Conservation (phyloP, 2,113 vertebrate genomes). For the Hydrochoerus hydrochaeris region DNA sequence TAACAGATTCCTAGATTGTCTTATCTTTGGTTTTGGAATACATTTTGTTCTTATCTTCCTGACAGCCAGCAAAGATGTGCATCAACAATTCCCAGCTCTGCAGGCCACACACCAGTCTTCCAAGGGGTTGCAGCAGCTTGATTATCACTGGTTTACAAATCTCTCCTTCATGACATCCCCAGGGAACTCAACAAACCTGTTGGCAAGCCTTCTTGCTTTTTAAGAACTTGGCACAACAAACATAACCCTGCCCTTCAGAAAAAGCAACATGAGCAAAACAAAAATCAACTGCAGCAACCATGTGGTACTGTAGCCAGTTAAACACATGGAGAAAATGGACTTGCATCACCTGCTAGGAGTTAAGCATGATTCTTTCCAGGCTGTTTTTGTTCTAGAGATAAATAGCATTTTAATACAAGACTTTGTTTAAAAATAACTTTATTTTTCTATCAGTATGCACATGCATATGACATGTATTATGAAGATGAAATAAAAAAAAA, state of each 20-base stretch:
- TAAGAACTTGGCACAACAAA: slow-evolving; percentile 52
- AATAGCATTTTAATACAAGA: neutral
- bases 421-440: slow-evolving; percentile 13
- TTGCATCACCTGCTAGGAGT: neutral
- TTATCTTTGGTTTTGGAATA: neutral
- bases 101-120: neutral
- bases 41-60: slow-evolving; percentile 24
- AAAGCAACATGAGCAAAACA: slow-evolving; percentile 13
- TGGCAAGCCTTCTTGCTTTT: slow-evolving; percentile 7
- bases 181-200: slow-evolving; percentile 37
- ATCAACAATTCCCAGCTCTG: neutral
- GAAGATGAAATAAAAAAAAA: slow-evolving; percentile 20
- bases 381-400: neutral
- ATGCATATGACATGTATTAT: neutral
- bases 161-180: neutral
- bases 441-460: slow-evolving; percentile 3
- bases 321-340: neutral
- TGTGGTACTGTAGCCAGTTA: neutral
- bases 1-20: neutral
- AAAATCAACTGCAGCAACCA: neutral
- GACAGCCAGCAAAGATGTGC: neutral
- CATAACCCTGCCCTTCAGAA: slow-evolving; percentile 19
- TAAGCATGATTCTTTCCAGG: neutral
- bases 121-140: neutral
- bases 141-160: slow-evolving; percentile 22